Evolutionary conservation across 2,888 invertebrate species (phyloP).

Genomic region (Caenorhabditis sp.): DNA sequence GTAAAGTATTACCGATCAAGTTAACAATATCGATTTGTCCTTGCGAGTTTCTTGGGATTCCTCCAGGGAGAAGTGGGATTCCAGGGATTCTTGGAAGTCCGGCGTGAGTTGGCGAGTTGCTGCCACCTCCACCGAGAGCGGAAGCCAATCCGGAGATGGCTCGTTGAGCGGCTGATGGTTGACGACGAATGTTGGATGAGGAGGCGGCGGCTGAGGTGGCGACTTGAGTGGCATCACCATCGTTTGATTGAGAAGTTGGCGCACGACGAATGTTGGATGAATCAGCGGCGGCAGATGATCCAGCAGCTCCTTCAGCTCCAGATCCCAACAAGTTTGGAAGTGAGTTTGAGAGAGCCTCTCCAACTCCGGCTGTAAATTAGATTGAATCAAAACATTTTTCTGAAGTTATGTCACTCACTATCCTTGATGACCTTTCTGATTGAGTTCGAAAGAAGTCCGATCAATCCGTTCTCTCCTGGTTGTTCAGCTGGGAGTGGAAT

Average conservation of each 20-base stretch:
- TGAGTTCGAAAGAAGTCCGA: conserved; percentile 68
- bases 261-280: conserved; percentile 26
- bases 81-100: conserved; percentile 70
- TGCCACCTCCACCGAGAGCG: conserved; percentile 78
- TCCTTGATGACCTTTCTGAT: conserved; percentile 70
- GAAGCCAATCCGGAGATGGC: conserved; percentile 79
- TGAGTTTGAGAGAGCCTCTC: conserved; percentile 68
- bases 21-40: conserved; percentile 71
- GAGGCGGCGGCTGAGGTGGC: conserved; percentile 28
- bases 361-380: conserved; percentile 62
- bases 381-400: not conserved
- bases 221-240: conserved; percentile 40
- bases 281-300: conserved; percentile 25
- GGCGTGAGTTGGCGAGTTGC: conserved; percentile 70
- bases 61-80: conserved; percentile 69
- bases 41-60: conserved; percentile 69
- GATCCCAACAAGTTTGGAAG: conserved; percentile 65
- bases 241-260: conserved; percentile 11
- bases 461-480: conserved; percentile 70
- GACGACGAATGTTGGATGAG: conserved; percentile 61
- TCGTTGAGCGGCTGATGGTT: conserved; percentile 66
- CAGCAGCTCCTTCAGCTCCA: conserved; percentile 23
- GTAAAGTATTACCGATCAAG: conserved; percentile 55
- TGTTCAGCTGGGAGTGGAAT: conserved; percentile 67
- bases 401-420: conserved; percentile 44